A percentile compares a stretch with the other conserved stretches of the same genome.
Evolutionary conservation across 2,797 vertebrate genomes (phyloP).

Genomic region (Numenius phaeopus): DNA sequence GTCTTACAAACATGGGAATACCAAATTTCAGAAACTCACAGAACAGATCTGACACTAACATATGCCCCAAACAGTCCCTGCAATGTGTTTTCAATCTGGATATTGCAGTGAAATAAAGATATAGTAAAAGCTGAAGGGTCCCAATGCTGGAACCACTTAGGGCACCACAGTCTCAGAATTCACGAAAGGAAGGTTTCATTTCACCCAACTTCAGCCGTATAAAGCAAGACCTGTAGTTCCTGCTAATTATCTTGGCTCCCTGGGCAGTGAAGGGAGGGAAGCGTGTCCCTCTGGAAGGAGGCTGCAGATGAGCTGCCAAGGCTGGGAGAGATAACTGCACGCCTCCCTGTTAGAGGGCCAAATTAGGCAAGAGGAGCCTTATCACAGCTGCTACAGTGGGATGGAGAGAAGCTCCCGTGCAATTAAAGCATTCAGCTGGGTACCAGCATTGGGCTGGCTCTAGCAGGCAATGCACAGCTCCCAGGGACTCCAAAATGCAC

Average conservation of each 20-base stretch:
- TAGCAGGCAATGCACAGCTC: not conserved
- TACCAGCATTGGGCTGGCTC: not conserved
- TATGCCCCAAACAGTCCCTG: not conserved
- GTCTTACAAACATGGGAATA: constrained; percentile 45
- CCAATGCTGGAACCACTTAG: not conserved
- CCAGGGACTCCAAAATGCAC: not conserved
- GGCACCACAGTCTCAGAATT: not conserved
- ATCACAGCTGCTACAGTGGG: not conserved
- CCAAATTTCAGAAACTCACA: constrained; percentile 48
- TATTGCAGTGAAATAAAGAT: not conserved
- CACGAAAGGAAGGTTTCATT: not conserved
- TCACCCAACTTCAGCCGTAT: not conserved
- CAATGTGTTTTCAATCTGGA: constrained; percentile 1
- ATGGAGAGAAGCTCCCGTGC: not conserved
- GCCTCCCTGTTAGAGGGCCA: not conserved
- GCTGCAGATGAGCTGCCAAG: not conserved
- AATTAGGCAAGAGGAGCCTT: not conserved
- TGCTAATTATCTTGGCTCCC: not conserved
- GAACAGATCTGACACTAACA: not conserved
- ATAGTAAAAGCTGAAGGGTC: not conserved
- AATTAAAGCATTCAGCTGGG: not conserved
- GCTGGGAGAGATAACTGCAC: not conserved
- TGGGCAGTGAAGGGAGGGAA: not conserved
- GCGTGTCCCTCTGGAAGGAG: not conserved
- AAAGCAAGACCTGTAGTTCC: not conserved